phyloP scores from a whole-genome alignment of 2,113 vertebrate species.

The Oreochromis tanganicae region DNA sequence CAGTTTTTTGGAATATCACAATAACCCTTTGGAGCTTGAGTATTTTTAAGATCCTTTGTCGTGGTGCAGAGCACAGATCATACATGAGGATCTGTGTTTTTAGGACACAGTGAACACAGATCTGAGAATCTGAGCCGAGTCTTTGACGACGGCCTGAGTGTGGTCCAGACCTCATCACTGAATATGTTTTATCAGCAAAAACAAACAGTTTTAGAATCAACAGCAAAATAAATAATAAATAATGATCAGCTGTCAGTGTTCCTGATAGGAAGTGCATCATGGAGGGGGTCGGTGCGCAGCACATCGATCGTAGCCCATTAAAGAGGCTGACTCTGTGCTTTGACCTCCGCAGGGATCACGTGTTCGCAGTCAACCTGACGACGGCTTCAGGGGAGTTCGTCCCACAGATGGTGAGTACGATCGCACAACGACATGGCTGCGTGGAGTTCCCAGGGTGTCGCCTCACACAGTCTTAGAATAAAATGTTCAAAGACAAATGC shows the following conservation, averaged over 20 bases:
- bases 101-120: background rate
- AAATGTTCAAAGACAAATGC: background rate
- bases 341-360: conserved; percentile 76
- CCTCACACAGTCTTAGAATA: background rate
- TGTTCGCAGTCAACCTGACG: conserved; percentile 84
- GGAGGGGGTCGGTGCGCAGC: background rate
- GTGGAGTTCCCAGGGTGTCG: background rate
- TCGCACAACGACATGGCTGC: background rate
- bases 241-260: background rate
- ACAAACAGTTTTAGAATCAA: background rate
- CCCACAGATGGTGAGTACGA: conserved; percentile 76
- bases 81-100: background rate
- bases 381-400: conserved; percentile 68
- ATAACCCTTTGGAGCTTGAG: background rate
- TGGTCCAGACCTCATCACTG: background rate
- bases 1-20: background rate
- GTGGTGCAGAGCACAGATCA: background rate
- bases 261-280: background rate
- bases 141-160: background rate
- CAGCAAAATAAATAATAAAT: background rate
- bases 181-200: background rate
- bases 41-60: background rate
- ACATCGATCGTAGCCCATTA: background rate
- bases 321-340: background rate
- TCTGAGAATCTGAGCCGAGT: background rate